Evolutionary conservation across 2,888 invertebrate genomes (phyloP), one percentile per base, ranked within the genome.

Genomic region (Disparrhopalites patrizii): DNA sequence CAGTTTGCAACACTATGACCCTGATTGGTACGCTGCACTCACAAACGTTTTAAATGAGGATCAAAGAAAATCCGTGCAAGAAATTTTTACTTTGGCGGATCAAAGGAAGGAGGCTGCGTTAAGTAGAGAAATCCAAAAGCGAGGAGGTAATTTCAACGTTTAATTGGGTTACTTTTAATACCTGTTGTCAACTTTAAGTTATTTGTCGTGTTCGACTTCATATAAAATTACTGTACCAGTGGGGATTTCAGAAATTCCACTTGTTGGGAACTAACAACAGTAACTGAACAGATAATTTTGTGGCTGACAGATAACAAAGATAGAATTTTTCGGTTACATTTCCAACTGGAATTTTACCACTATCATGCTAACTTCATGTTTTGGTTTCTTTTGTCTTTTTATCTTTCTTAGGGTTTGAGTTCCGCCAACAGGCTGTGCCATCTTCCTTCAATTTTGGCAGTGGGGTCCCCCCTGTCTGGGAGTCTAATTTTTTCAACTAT

Each of bases 81-180:
- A 93, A 74, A 87, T 97, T 50, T 88, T 93, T 74, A 84, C 91
- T 60, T 84, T 93, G 56, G 95, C 97, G 10, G 94, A 95, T 79
- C 95, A 95, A 79, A 86, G 95, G 72, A 90, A 90, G 78, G 96
- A 95, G 62, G 94, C 93, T 70, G 87, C 90, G 76, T 94, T 94
- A 82, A 91, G 90, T 79, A 94, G 93, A 83, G 87, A 91, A 79
- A 96, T 97, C 78, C 93, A 95, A 80, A 91, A 93, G 80, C 90
- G 92, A 80, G 97, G 97, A 77, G 97, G 89, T 83, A 77, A 78
- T 7, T 36, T 36, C 7, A 10, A n/a, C n/a, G n/a, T n/a, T n/a
- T n/a, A n/a, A n/a, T n/a, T n/a, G n/a, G n/a, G n/a, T n/a, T n/a
- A n/a, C n/a, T n/a, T n/a, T n/a, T n/a, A n/a, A n/a, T n/a, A n/a